Base-by-base conservation (phyloP, 1,140 invertebrate genomes). In the Drosophila pruinosa region DNA sequence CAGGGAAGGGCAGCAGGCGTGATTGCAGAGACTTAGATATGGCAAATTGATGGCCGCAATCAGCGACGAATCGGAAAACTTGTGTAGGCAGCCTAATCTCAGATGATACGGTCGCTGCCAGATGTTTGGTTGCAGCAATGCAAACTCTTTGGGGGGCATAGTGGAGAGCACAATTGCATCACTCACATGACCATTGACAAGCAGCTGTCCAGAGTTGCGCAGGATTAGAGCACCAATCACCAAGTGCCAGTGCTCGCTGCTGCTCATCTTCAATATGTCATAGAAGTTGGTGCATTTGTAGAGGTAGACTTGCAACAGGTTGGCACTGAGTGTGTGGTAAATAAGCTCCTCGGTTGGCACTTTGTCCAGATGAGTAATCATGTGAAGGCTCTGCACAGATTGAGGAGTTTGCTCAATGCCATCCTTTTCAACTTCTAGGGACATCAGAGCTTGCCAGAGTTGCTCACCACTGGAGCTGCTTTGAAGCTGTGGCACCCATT, bases 1-100 rank as follows among this genome's bases (percentile, higher is more conserved):
- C 14, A 90, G 65, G 0, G 67, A 72, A 10, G 81, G 68, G 0
- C 17, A 36, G 56, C 89, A 90, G 26, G 78, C 14, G 50, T 90
- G 89, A 61, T 90, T 90, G 34, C 74, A 89, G 2, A 89, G 52
- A 19, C 85, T 89, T 2, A 89, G 47, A 41, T 81, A 57, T 0
- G 89, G 89, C n/a, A 90, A 39, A 68, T 90, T 90, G 3, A 89
- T 62, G n/a, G 81, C 75, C 19, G 72, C 67, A 5, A 72, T 41
- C 0, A 75, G 56, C 7, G 67, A 22, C 2, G 38, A 39, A 1
- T 52, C 2, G 3, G 47, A 39, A 0, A 90, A 65, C 10, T 59
- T 61, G 15, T 90, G 85, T 19, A 90, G 48, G 14, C 24, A 70
- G 1, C 89, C 89, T 3, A 48, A 41, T 21, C 34, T 39, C 0